Base-by-base conservation (phyloP, 1,140 invertebrate genomes). In the Elysia chlorotica region DNA sequence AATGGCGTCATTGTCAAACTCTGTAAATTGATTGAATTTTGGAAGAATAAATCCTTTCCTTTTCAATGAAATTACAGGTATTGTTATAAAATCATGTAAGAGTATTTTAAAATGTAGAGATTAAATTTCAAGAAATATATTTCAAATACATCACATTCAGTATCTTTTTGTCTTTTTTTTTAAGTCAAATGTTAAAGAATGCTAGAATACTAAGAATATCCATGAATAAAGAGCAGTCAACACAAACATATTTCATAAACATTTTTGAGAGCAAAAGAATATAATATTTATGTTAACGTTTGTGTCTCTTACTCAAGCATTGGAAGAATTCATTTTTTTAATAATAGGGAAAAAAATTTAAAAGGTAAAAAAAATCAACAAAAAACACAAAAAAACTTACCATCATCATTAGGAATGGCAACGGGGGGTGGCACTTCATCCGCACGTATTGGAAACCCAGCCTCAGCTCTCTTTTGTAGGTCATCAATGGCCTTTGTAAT, bases 341-440 rank as follows among this genome's bases (percentile, higher is more conserved):
- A 48, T 14, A 48, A 48, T 48, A 48, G n/a, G 41, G 41, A n/a
- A 48, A n/a, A 48, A 48, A 48, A 48, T 48, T 48, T 48, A 14
- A 48, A 48, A n/a, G 41, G n/a, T 48, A 48, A 48, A 48, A 48
- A 48, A 14, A n/a, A n/a, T 10, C 10, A 48, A 48, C n/a, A 48
- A 48, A 48, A 48, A 14, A 48, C 41, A 48, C 56, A 59, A 10
- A 6, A 21, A 25, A n/a, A 53, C 35, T 48, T 53, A 76, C 74
- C 74, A 65, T 73, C 70, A 65, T 76, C 74, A 68, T 33, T 65
- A 33, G 74, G 74, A 56, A 76, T 63, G 14, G 61, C 21, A 0
- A 76, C 71, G 23, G 74, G 61, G n/a, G 74, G 65, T 14, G 74
- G 74, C 23, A 76, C 69, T 38, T 76, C 74, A 36, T 76, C 74